phyloP scores from a whole-genome alignment of 2,797 vertebrate species.

The Acrossocheilus fasciatus region DNA sequence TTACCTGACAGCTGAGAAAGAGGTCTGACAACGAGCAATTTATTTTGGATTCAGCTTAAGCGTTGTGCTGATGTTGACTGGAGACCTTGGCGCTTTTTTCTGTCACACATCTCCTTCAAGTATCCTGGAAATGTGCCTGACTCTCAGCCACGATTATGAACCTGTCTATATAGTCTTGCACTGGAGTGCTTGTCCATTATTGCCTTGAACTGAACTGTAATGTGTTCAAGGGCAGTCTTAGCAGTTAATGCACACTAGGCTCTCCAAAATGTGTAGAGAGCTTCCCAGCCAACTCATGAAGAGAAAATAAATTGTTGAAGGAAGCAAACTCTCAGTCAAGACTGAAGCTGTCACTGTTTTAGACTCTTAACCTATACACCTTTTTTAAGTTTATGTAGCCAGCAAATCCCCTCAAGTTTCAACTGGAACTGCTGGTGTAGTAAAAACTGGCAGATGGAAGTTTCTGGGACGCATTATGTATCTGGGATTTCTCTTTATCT shows the following conservation, averaged over 20 bases:
- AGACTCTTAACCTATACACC: neutral
- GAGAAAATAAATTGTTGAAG: neutral
- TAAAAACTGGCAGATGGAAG: constrained; percentile 21
- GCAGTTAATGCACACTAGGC: constrained; percentile 20
- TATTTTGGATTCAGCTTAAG: constrained; percentile 16
- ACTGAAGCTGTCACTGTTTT: constrained; percentile 17
- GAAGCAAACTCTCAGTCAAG: neutral
- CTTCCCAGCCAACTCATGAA: neutral
- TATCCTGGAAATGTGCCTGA: constrained; percentile 27
- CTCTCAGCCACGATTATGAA: constrained; percentile 28
- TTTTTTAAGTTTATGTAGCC: neutral
- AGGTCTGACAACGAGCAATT: constrained; percentile 7
- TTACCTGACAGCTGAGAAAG: neutral
- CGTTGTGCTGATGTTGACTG: constrained; percentile 4
- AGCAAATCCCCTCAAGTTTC: neutral
- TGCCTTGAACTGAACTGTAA: constrained; percentile 35
- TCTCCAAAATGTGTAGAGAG: constrained; percentile 26
- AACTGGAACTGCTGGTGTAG: neutral
- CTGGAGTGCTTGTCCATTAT: constrained; percentile 46
- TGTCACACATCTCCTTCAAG: neutral
- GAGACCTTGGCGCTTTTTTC: constrained; percentile 9
- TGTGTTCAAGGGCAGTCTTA: constrained; percentile 39
- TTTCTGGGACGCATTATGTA: constrained; percentile 9
- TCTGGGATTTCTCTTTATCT: constrained; percentile 14
- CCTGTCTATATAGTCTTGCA: constrained; percentile 16